phyloP scores from a whole-genome alignment of 2,113 vertebrate species.

The Aepyceros melampus region DNA sequence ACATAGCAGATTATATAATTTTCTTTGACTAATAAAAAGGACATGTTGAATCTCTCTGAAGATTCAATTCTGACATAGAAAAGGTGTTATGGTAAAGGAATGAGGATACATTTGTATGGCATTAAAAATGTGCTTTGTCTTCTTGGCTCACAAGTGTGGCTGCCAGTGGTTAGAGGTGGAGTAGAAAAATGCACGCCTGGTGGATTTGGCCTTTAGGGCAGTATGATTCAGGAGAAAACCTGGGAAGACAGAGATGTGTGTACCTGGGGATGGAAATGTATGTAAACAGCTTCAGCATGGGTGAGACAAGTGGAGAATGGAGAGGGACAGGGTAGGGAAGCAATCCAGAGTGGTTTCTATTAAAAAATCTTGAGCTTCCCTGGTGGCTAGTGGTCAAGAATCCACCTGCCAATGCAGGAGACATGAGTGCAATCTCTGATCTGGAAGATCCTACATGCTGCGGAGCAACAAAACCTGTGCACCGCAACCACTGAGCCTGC shows the following conservation, averaged over 20 bases:
- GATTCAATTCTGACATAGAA: conserved; percentile 32
- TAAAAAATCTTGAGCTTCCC: background rate
- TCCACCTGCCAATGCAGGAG: background rate
- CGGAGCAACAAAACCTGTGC: background rate
- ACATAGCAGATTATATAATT: background rate
- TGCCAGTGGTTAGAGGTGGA: background rate
- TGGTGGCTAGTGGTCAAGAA: background rate
- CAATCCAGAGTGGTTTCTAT: background rate
- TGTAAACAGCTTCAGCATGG: background rate
- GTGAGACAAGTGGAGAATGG: background rate
- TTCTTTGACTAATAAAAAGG: background rate
- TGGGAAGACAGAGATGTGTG: background rate
- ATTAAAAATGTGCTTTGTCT: background rate
- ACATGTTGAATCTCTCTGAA: background rate
- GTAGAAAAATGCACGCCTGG: background rate
- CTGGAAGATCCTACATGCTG: background rate
- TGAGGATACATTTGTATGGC: background rate
- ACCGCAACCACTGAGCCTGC: fast-evolving
- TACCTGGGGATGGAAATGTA: background rate
- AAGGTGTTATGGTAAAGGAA: background rate
- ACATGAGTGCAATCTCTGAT: background rate
- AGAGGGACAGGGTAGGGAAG: background rate
- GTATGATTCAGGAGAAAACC: conserved; percentile 2
- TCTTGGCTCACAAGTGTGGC: background rate
- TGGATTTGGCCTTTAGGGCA: background rate